Base-by-base conservation (phyloP, 2,113 vertebrate species). In the Australoheros scitulus region DNA sequence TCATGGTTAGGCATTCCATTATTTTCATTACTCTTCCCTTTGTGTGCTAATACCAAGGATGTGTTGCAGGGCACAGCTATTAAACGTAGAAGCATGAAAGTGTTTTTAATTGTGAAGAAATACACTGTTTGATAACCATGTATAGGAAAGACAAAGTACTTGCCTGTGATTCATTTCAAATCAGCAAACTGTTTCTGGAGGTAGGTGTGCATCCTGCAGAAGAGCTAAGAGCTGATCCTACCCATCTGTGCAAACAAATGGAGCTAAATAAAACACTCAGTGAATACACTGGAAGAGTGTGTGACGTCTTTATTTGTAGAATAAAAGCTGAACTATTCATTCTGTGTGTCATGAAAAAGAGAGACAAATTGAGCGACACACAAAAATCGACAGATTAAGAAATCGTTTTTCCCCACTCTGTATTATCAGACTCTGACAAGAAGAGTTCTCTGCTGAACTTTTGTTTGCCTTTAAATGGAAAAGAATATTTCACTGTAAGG, bases 1-100 rank as follows among this genome's bases (percentile, higher is more conserved):
- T 89, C 88, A 87, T 85, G 77, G 76, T 92, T 90, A 80, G 22
- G 59, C 52, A 81, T 85, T 90, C 85, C 83, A 82, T 34, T 3
- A 17, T 36, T 11, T 36, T 61, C 87, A 82, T 89, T 83, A 72
- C 61, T 81, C 81, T 86, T 81, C 61, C 58, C 36, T 87, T 34
- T 87, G 83, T 83, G 64, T 88, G 77, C 77, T 63, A 61, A 77
- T 77, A 79, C 80, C 86, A 65, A 55, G 34, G 57, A 32, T 79
- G 3, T 89, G 88, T 91, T 32, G 4, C 24, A 56, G 76, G 77
- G 60, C 26, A 82, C 11, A 55, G 75, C 82, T 86, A 77, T 85
- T 81, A 63, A 83, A 85, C 80, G 77, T 77, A 77, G 38, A 32
- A 80, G 26, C 20, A 80, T 84, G 50, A 80, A 87, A n/a, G 6